Conservation (phyloP, 2,888 invertebrate species). For the Drosophila maculinotata region DNA sequence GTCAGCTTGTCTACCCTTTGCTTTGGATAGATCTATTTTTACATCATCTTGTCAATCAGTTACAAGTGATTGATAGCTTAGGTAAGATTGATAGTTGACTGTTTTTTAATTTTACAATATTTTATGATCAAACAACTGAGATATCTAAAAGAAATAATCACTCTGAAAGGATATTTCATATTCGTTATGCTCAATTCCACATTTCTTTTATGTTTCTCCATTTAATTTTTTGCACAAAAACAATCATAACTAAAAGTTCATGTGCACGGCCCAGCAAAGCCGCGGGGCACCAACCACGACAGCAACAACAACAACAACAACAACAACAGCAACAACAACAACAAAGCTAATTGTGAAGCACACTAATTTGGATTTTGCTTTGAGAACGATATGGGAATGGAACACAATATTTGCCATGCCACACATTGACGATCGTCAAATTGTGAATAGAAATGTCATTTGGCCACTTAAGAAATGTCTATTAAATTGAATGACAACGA, state of each 20-base stretch:
- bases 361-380: slow-evolving; percentile 7
- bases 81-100: no score
- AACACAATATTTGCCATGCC: slow-evolving; percentile 42
- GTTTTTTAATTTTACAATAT: no score
- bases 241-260: slow-evolving; percentile 66
- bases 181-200: slow-evolving; percentile 27
- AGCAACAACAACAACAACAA: slow-evolving; percentile 27
- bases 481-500: slow-evolving; percentile 2
- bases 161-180: slow-evolving; percentile 21
- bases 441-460: slow-evolving; percentile 9
- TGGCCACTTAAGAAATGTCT: slow-evolving; percentile 10
- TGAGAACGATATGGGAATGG: slow-evolving; percentile 52
- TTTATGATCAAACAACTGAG: neutral
- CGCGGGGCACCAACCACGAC: slow-evolving; percentile 39
- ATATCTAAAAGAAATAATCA: neutral
- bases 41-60: no score
- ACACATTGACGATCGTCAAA: slow-evolving; percentile 3
- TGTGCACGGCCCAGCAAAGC: slow-evolving; percentile 47
- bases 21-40: no score
- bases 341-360: slow-evolving; percentile 34
- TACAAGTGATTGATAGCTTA: no score
- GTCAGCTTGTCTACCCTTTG: neutral
- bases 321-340: slow-evolving; percentile 4
- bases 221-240: slow-evolving; percentile 23
- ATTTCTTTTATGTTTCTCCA: slow-evolving; percentile 5